Percentiles rank a stretch among this genome's conserved stretches.
phyloP scores from a whole-genome alignment of 2,797 vertebrate species.

The Staurois parvus region DNA sequence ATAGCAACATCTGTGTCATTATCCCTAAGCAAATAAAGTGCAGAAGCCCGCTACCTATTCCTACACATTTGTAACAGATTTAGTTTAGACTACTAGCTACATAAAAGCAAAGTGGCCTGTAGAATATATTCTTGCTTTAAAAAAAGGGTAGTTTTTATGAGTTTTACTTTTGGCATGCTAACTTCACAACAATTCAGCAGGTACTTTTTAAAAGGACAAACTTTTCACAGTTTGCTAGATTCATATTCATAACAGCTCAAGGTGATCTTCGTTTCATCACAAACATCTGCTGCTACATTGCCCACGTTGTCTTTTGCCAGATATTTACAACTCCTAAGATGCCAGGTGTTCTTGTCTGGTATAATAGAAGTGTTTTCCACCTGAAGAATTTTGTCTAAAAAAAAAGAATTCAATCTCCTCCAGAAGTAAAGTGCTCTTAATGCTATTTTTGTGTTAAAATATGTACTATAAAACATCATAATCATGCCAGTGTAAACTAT shows the following conservation, averaged over 20 bases:
- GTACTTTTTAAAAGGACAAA: constrained; percentile 39
- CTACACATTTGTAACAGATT: not conserved
- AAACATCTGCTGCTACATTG: constrained; percentile 54
- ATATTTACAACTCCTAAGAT: constrained; percentile 43
- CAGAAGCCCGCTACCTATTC: not conserved
- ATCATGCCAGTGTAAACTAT: not conserved
- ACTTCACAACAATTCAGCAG: not conserved
- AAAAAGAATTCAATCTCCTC: constrained; percentile 31
- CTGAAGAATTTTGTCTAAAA: constrained; percentile 48
- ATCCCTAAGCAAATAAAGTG: too few species aligned
- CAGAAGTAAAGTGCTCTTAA: constrained; percentile 9
- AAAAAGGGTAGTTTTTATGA: not conserved
- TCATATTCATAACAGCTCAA: constrained; percentile 49
- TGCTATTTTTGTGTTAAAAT: constrained; percentile 4
- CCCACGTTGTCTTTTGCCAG: constrained; percentile 34
- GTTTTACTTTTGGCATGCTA: not conserved
- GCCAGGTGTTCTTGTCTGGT: constrained; percentile 50
- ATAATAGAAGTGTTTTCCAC: constrained; percentile 48
- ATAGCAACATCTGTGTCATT: too few species aligned
- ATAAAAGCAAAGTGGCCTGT: not conserved
- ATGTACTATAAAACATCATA: not conserved
- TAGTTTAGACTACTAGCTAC: not conserved
- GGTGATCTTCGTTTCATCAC: constrained; percentile 48
- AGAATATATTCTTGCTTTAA: not conserved
- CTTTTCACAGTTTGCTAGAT: constrained; percentile 44